Conservation (phyloP, 2,113 vertebrate genomes). For the Benitochromis conjunctus region DNA sequence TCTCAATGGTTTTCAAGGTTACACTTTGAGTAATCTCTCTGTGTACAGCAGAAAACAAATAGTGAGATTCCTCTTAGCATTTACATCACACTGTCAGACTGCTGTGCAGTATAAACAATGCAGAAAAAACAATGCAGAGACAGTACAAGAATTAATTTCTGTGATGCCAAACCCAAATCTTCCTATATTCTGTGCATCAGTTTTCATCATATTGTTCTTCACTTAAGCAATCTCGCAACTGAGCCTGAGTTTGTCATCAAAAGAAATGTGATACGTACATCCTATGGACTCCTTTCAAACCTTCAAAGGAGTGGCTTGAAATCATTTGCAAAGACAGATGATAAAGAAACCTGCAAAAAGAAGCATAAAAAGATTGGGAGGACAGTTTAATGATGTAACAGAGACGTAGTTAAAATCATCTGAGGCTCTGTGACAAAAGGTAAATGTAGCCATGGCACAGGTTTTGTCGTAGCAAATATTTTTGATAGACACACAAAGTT, state of each 20-base stretch:
- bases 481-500: background rate
- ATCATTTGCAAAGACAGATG: conserved; percentile 51
- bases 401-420: background rate
- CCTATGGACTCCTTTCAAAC: conserved; percentile 48
- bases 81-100: background rate
- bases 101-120: background rate
- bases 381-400: background rate
- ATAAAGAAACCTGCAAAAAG: conserved; percentile 41
- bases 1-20: conserved; percentile 58
- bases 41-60: background rate
- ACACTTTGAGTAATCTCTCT: conserved; percentile 66
- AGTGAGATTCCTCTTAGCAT: background rate
- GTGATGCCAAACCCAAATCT: background rate
- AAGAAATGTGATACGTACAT: conserved; percentile 53
- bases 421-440: background rate
- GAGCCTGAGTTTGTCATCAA: background rate
- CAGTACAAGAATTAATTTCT: background rate
- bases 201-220: background rate
- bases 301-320: conserved; percentile 57
- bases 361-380: background rate
- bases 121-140: background rate
- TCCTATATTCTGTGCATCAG: background rate
- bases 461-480: background rate
- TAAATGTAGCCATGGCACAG: background rate
- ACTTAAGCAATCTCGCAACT: background rate